A percentile compares a stretch with the other conserved stretches of the same genome.
These are phyloP conservation scores for Epistrophe eligans DNA, from an alignment of 2,888 invertebrate species.

Conservation along the genomic window DNA sequence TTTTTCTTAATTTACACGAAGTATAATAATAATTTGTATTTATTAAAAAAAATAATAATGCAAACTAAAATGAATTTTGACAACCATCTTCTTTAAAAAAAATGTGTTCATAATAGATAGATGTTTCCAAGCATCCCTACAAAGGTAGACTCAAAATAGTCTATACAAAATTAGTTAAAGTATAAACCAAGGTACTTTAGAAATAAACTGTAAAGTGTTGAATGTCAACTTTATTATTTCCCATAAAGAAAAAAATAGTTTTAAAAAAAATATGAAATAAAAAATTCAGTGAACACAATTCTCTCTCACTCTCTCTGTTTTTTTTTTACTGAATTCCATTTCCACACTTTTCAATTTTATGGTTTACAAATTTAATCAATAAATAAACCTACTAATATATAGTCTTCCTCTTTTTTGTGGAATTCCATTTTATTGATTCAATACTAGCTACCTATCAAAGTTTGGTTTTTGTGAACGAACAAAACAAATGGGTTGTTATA, in stretches of 20 bases:
- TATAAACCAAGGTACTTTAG: too few relatives aligned
- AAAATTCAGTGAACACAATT: neutral
- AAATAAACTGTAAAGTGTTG: too few relatives aligned
- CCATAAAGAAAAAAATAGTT: neutral
- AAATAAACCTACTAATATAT: neutral
- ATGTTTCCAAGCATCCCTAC: too few relatives aligned
- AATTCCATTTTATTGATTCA: conserved; percentile 21
- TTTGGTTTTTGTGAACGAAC: conserved; percentile 11
- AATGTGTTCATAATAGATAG: too few relatives aligned
- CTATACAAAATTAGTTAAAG: too few relatives aligned
- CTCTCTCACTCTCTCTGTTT: neutral
- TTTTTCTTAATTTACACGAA: too few relatives aligned
- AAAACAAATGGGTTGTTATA: conserved; percentile 34
- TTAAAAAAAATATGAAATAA: neutral
- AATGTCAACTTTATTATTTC: neutral
- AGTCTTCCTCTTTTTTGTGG: neutral
- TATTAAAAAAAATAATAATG: too few relatives aligned
- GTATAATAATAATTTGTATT: too few relatives aligned
- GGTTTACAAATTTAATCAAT: conserved; percentile 19
- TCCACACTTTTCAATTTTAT: conserved; percentile 15
- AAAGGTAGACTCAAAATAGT: too few relatives aligned
- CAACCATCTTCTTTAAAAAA: too few relatives aligned
- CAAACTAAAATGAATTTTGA: too few relatives aligned
- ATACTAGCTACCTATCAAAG: neutral
- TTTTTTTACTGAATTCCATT: neutral